These are phyloP conservation scores for Chrysopa pallens DNA, from an alignment of 1,140 invertebrate genomes.

Conservation along the genomic window DNA sequence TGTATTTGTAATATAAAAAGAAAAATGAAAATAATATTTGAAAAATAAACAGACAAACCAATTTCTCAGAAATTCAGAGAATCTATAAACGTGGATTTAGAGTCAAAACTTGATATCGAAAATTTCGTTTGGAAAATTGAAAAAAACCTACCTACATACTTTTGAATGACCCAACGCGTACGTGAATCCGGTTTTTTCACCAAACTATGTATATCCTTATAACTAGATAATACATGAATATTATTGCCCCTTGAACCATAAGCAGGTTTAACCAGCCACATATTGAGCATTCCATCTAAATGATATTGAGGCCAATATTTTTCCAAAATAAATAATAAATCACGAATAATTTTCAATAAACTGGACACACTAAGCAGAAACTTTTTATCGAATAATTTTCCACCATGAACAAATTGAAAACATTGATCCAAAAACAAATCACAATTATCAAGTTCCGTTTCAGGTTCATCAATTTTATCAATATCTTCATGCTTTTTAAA, in stretches of 20 bases:
- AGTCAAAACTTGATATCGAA: no score
- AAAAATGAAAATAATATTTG: no score
- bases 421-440: constrained; percentile 44
- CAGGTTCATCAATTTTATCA: constrained; percentile 21
- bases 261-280: constrained; percentile 88
- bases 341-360: no score
- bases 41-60: no score
- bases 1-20: no score
- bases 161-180: no score
- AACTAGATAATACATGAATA: constrained; percentile 29
- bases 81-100: no score
- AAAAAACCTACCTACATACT: no score
- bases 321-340: constrained; percentile 23
- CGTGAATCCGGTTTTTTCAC: no score
- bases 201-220: no score
- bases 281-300: constrained; percentile 63
- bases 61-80: no score
- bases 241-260: constrained; percentile 71
- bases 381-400: constrained; percentile 15
- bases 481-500: constrained; percentile 29
- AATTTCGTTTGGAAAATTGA: no score
- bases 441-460: constrained; percentile 38
- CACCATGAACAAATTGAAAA: constrained; percentile 26
- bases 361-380: neutral
- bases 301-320: constrained; percentile 42